Evolutionary conservation across 2,113 vertebrate species (phyloP), one percentile per base, ranked within the genome.

Genomic region (Myanophis thanlyinensis): DNA sequence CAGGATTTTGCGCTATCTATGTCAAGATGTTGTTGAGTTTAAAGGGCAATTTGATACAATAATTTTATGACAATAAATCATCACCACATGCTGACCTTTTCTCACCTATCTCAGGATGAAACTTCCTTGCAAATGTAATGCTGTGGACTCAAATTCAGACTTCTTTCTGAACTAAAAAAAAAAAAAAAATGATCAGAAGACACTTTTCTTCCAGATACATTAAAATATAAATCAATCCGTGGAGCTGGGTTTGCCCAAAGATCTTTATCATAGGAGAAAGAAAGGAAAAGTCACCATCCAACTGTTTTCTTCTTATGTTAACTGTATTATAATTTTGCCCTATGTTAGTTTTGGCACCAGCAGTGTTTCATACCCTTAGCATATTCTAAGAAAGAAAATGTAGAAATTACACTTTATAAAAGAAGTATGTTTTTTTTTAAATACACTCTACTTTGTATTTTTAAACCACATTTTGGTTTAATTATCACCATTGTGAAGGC

Each of bases 1-100:
- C 59, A 30, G 6, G 23, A 46, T 92, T 52, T 73, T 88, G 23
- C 52, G 59, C 23, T 91, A 52, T 91, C 56, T 56, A 27, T 56
- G 4, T 73, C 25, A 52, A 52, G 86, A 44, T 88, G 88, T 27
- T 51, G 13, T 40, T 56, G 20, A 51, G 35, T 62, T 89, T 85
- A 89, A 84, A 89, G 73, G 73, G 51, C 87, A 85, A 89, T 88
- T 67, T 73, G 59, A 89, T 80, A 52, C 25, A 88, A 47, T 62
- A 59, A 49, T 86, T 90, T 51, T 85, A 49, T 27, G 30, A 59
- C 23, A 53, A 18, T 85, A 54, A 92, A 85, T 85, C 40, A 54
- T 89, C 30, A 59, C 52, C 73, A 92, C 53, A 48, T 92, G 88
- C 35, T 85, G 88, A 85, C 88, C 88, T 92, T 92, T 89, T 46